Conservation (phyloP, 64 coral and sea anemone species). For the Orbicella faveolata region DNA sequence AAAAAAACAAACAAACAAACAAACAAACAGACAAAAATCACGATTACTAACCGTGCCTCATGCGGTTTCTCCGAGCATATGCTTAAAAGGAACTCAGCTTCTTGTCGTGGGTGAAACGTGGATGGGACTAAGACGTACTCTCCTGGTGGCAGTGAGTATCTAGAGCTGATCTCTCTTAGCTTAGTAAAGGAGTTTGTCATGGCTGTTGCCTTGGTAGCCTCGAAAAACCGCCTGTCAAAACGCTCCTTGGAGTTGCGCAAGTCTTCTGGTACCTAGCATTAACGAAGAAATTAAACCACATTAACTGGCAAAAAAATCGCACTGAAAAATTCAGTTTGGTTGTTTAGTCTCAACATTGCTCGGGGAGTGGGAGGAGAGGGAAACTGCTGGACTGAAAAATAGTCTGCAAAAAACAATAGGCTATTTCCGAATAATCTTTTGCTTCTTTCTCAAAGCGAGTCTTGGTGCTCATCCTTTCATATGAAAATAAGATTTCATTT, state of each 20-base stretch:
- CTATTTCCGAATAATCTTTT: too few species aligned
- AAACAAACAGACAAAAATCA: too few species aligned
- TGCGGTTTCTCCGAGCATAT: slow-evolving; percentile 89
- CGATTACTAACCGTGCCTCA: slow-evolving; percentile 51
- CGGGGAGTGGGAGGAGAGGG: too few species aligned
- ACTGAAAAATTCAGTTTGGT: too few species aligned
- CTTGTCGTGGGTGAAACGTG: slow-evolving; percentile 77
- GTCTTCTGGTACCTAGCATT: slow-evolving; percentile 57
- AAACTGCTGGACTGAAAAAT: too few species aligned
- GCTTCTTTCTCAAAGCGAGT: too few species aligned
- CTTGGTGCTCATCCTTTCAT: too few species aligned
- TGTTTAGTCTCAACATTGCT: too few species aligned
- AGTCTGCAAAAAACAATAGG: too few species aligned
- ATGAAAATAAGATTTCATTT: too few species aligned
- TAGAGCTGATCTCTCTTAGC: slow-evolving; percentile 76
- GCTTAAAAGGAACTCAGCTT: slow-evolving; percentile 73
- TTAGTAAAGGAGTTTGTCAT: slow-evolving; percentile 87
- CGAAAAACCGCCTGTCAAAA: slow-evolving; percentile 68
- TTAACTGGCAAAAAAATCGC: too few species aligned
- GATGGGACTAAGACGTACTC: slow-evolving; percentile 85
- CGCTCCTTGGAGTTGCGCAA: slow-evolving; percentile 25
- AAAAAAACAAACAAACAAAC: too few species aligned
- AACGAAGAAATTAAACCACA: background rate
- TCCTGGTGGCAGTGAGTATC: slow-evolving; percentile 59
- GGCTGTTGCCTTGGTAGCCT: slow-evolving; percentile 64